Base-by-base conservation (phyloP, 2,797 vertebrate genomes). In the Phaenicophaeus curvirostris region DNA sequence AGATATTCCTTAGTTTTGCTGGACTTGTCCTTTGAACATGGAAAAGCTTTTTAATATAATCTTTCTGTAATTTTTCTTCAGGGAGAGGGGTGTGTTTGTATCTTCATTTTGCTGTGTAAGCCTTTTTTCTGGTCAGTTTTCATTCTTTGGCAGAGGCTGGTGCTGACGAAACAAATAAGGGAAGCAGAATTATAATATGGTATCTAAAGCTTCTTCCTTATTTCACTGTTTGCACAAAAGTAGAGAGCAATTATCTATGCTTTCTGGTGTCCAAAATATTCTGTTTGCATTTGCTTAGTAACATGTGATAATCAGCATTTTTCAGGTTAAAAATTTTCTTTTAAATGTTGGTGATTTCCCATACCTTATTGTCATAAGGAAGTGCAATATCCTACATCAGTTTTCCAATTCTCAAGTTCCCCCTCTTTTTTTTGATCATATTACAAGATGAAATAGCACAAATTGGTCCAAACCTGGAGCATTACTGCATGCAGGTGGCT, bases 1-100 rank as follows among this genome's bases (percentile, higher is more conserved):
- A 88, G 72, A 81, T 91, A 61, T 79, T 79, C 54, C 50, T 87
- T 69, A 35, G 61, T 90, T 88, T 84, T 81, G 54, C 66, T 90
- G 93, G 80, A 72, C 69, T 65, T 88, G 46, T 67, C 85, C 39
- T 65, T 93, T 78, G 68, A 88, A 71, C 25, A 7, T 9, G 11
- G 57, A 13, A 83, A 84, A 86, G 33, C 13, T 84, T 86, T 92
- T 78, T 31, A 80, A 72, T 68, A 69, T 74, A 1, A 27, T 81
- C 54, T 80, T 59, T 31, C 33, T 76, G 25, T 58, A 41, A 3
- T 71, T 87, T 85, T 71, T 23, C 16, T 59, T 83, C 25, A 80
- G 48, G 58, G 41, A 44, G 20, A 15, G 25, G 17, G 13, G 4
- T 0, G 1, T 28, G 11, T 37, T 13, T 53, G 3, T 30, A 35